Percentiles rank a stretch among this genome's conserved stretches.
phyloP scores from a whole-genome alignment of 2,888 invertebrate genomes.

The Drosophila sordidapex region DNA sequence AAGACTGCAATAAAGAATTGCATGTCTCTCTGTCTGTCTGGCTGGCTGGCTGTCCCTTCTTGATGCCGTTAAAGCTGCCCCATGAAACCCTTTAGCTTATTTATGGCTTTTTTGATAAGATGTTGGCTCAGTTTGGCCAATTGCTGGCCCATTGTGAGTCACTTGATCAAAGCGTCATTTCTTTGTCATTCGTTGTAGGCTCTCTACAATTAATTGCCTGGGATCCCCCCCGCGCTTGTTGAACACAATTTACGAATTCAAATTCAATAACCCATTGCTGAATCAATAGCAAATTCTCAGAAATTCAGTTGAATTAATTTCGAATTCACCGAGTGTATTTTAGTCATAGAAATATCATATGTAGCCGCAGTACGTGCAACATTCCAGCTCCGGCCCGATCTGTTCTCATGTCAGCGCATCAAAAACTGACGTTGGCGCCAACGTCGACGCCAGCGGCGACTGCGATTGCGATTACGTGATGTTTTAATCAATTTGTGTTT shows the following conservation, averaged over 20 bases:
- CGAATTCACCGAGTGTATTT: conserved; percentile 49
- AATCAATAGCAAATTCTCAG: conserved; percentile 61
- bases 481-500: conserved; percentile 75
- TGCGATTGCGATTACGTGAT: conserved; percentile 72
- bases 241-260: conserved; percentile 52
- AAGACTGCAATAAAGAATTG: conserved; percentile 74
- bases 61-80: conserved; percentile 12
- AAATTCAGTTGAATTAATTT: conserved; percentile 60
- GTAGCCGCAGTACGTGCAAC: conserved; percentile 63
- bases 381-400: conserved; percentile 26
- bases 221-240: conserved; percentile 9
- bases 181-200: conserved; percentile 58
- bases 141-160: conserved; percentile 61
- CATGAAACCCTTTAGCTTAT: conserved; percentile 43
- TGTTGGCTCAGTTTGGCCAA: conserved; percentile 45
- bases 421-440: conserved; percentile 21
- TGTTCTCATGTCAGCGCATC: conserved; percentile 23
- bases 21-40: conserved; percentile 18
- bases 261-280: conserved; percentile 32
- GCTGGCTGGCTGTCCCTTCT: neutral
- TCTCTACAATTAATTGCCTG: conserved; percentile 25
- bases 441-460: conserved; percentile 24
- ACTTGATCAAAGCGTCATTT: conserved; percentile 39
- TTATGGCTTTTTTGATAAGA: conserved; percentile 73
- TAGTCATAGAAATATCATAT: conserved; percentile 21